These are phyloP conservation scores for Acleris sparsana DNA, from an alignment of 2,888 invertebrate species.

Conservation along the genomic window DNA sequence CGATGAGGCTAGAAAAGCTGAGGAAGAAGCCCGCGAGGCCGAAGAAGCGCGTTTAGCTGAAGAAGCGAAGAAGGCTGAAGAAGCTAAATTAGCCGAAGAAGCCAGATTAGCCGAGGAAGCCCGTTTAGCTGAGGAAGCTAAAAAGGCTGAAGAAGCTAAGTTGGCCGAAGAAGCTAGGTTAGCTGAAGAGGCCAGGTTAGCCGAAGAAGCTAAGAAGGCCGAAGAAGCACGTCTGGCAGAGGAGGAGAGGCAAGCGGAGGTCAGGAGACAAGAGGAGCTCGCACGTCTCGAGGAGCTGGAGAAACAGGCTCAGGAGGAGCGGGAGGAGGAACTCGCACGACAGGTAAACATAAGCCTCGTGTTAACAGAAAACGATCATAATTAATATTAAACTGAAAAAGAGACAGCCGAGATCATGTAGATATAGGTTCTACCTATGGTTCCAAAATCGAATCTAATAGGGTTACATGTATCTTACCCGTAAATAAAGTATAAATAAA, in stretches of 20 bases:
- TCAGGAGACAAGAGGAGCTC: slow-evolving; percentile 82
- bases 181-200: slow-evolving; percentile 79
- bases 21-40: slow-evolving; percentile 59
- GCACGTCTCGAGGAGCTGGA: slow-evolving; percentile 84
- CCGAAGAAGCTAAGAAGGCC: slow-evolving; percentile 73
- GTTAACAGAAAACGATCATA: too few relatives aligned
- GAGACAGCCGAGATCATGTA: too few relatives aligned
- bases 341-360: slow-evolving; percentile 65
- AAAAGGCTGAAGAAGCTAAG: slow-evolving; percentile 65
- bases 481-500: too few relatives aligned
- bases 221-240: slow-evolving; percentile 69
- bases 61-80: slow-evolving; percentile 60
- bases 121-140: slow-evolving; percentile 70
- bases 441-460: too few relatives aligned
- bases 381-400: too few relatives aligned
- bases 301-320: slow-evolving; percentile 85
- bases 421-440: too few relatives aligned
- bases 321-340: slow-evolving; percentile 86
- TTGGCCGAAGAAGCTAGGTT: slow-evolving; percentile 65
- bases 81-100: slow-evolving; percentile 71
- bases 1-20: slow-evolving; percentile 68
- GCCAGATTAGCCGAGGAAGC: slow-evolving; percentile 74
- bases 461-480: too few relatives aligned
- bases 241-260: slow-evolving; percentile 77
- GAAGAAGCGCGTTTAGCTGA: slow-evolving; percentile 74